Evolutionary conservation across 2,797 vertebrate genomes (phyloP).

Genomic region (Pangasius djambal): DNA sequence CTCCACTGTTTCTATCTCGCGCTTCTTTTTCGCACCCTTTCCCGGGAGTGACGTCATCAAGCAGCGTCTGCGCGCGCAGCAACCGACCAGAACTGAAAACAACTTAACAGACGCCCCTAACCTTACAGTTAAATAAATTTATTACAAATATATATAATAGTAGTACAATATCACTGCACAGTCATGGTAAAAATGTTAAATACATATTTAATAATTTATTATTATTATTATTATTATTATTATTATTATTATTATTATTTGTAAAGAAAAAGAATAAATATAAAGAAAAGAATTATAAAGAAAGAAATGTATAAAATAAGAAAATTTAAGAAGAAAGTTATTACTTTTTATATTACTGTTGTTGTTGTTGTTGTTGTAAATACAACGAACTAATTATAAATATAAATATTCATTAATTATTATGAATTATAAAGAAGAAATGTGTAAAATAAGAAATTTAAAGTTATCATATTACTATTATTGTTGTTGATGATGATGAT

Average conservation of each 20-base stretch:
- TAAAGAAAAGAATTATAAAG: too few relatives aligned
- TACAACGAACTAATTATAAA: too few relatives aligned
- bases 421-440: neutral
- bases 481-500: neutral
- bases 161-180: neutral
- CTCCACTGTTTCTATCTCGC: conserved; percentile 72
- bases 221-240: neutral
- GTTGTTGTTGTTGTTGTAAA: too few relatives aligned
- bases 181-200: neutral
- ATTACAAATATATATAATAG: neutral
- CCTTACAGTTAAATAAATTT: too few relatives aligned
- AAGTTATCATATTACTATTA: too few relatives aligned
- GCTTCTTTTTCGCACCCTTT: conserved; percentile 61
- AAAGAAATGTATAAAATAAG: too few relatives aligned
- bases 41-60: conserved; percentile 65
- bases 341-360: too few relatives aligned
- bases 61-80: conserved; percentile 56
- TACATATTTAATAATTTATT: neutral
- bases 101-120: too few relatives aligned
- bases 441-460: neutral
- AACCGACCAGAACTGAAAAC: neutral
- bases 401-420: too few relatives aligned
- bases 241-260: too few relatives aligned
- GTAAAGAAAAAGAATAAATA: too few relatives aligned
- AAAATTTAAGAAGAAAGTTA: too few relatives aligned